phyloP scores from a whole-genome alignment of 1,140 invertebrate species.

The Carposina sasakii region DNA sequence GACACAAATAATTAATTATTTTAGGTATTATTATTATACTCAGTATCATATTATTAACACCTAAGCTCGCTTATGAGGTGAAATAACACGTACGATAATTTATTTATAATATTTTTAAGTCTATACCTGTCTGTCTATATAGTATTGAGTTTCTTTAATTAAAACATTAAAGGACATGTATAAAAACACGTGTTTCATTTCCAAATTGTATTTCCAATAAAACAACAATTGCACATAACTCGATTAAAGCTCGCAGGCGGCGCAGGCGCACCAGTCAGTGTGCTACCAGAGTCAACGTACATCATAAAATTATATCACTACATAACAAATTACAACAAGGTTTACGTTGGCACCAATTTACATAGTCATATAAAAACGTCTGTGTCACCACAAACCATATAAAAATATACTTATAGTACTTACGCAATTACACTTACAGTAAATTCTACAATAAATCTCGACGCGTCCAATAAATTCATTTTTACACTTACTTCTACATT shows the following conservation, averaged over 20 bases:
- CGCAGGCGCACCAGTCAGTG: constrained; percentile 31
- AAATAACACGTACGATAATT: too few species aligned
- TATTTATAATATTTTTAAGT: too few species aligned
- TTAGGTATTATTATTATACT: too few species aligned
- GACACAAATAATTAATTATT: too few species aligned
- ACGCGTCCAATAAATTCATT: constrained; percentile 61
- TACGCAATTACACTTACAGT: constrained; percentile 63
- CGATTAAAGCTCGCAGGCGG: constrained; percentile 56
- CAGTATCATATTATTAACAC: too few species aligned
- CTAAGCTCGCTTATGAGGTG: too few species aligned
- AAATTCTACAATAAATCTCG: constrained; percentile 65
- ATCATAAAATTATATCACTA: constrained; percentile 67
- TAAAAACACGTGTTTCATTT: constrained; percentile 21
- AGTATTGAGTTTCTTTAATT: too few species aligned
- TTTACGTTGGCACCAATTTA: constrained; percentile 70
- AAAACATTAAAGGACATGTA: too few species aligned
- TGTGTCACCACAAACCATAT: constrained; percentile 62
- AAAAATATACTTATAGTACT: constrained; percentile 67
- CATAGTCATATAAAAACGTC: constrained; percentile 64
- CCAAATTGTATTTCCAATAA: constrained; percentile 66
- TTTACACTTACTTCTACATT: constrained; percentile 54
- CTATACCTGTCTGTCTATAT: too few species aligned
- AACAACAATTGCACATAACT: constrained; percentile 68
- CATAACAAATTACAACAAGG: constrained; percentile 71
- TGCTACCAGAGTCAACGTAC: constrained; percentile 61